phyloP scores from a whole-genome alignment of 2,797 vertebrate genomes.

The Leptatherina wallacei region DNA sequence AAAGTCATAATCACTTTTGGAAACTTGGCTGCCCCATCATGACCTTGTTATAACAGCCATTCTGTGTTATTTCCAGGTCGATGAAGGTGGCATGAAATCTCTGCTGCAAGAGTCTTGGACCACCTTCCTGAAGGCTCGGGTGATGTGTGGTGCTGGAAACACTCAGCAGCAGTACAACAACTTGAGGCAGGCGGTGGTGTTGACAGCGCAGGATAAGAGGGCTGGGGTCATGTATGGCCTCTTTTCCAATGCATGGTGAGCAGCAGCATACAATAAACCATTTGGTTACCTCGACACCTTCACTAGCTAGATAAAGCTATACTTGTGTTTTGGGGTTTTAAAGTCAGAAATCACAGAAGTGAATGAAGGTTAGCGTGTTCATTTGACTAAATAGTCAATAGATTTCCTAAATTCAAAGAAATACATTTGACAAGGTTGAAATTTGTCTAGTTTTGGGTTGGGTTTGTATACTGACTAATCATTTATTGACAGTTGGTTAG shows the following conservation, averaged over 20 bases:
- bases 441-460: neutral
- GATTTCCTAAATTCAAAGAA: neutral
- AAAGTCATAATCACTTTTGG: neutral
- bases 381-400: neutral
- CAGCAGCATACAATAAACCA: neutral
- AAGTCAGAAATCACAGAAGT: neutral
- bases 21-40: too few species aligned
- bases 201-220: constrained; percentile 76
- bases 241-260: constrained; percentile 87
- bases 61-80: constrained; percentile 71
- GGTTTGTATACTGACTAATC: neutral
- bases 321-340: neutral
- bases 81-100: constrained; percentile 81
- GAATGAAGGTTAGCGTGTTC: neutral
- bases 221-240: constrained; percentile 84
- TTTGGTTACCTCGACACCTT: neutral
- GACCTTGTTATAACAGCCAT: neutral
- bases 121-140: constrained; percentile 86
- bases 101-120: constrained; percentile 83
- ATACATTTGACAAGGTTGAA: neutral
- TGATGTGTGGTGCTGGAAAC: constrained; percentile 84
- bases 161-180: constrained; percentile 86
- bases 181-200: constrained; percentile 82
- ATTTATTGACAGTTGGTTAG: neutral
- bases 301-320: neutral